Base-by-base conservation (phyloP, 2,797 vertebrate genomes). In the Notoglanidium macrostoma region DNA sequence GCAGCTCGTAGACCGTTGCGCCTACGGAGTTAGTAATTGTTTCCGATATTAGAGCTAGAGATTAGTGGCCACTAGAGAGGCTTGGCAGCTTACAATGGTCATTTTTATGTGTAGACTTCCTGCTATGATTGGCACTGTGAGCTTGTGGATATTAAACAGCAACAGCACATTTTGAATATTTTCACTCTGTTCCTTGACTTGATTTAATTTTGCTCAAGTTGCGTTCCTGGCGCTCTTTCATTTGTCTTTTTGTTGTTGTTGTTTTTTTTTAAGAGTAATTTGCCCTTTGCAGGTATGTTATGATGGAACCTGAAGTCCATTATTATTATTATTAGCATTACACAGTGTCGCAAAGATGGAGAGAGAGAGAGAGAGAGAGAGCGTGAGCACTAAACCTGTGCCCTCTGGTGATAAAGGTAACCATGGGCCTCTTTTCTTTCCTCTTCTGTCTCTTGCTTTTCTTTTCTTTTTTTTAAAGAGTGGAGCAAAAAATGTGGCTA, bases 1-100 rank as follows among this genome's bases (percentile, higher is more conserved):
- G 82, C 83, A 85, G 51, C 2, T 68, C 6, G 19, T 26, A 44
- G 32, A 44, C 57, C 1, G 17, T 80, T 61, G 78, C 5, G 32
- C 32, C 77, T 59, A 26, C 78, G 0, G 35, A 74, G 63, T 57
- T 59, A 54, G 80, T 89, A 89, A 89, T 84, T 83, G 83, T 90
- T 88, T 90, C 77, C 84, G 83, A 81, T 85, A 61, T 61, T 67
- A 63, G 57, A 80, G 68, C 72, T 86, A 21, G 84, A 68, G 73
- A 65, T 77, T 84, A 68, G 49, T 3, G 29, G 8, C 44, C 72
- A 70, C 67, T 84, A 44, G 55, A 80, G 81, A 86, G 84, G 73
- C 46, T 15, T n/a, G 77, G 32, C 32, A 23, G 83, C 17, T 55
- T 9, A 8, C 7, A 77, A 73, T 81, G 44, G 76, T 54, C 23